Evolutionary conservation across 2,113 vertebrate species (phyloP), one percentile per base, ranked within the genome.

Genomic region (Corapipo altera): DNA sequence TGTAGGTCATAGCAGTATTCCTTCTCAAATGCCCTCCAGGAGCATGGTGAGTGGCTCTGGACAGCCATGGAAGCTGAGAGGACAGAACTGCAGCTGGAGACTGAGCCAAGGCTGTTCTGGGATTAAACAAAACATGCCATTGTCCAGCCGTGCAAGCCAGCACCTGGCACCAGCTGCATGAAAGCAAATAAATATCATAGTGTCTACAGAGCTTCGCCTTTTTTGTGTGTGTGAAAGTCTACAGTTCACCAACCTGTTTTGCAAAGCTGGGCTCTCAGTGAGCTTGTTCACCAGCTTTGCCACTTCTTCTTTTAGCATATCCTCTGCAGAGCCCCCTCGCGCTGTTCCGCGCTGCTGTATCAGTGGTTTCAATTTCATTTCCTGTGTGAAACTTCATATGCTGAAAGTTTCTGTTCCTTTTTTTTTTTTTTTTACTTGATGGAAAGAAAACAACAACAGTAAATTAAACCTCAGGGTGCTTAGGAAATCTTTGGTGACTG

Each of bases 121-220:
- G 70, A 58, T 89, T 94, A 69, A 91, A 96, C 65, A 96, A 76
- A 94, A 80, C 12, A 19, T 62, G 61, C 69, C 89, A 65, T 71
- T 65, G 66, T 91, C 87, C 13, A 3, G 82, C 75, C 8, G 3
- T 73, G 73, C 66, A 65, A 73, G 74, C 77, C 73, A 91, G 61
- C 89, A 89, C 86, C 93, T 91, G 95, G 91, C 93, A 89, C 90
- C 91, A 96, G 92, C 85, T 93, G 88, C 71, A 30, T 41, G 51
- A 67, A 35, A 55, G 67, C 71, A 93, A 92, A 88, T 89, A 87
- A 94, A 93, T 70, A 79, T 67, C 59, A 13, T 24, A 80, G 77
- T 51, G 64, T 81, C 85, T 87, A 27, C 43, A 73, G 41, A 88
- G 48, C 82, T 88, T 85, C 1, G 24, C 19, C 66, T 83, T 65